These are phyloP conservation scores for Peromyscus aztecus DNA, from an alignment of 2,797 vertebrate species.

Conservation along the genomic window DNA sequence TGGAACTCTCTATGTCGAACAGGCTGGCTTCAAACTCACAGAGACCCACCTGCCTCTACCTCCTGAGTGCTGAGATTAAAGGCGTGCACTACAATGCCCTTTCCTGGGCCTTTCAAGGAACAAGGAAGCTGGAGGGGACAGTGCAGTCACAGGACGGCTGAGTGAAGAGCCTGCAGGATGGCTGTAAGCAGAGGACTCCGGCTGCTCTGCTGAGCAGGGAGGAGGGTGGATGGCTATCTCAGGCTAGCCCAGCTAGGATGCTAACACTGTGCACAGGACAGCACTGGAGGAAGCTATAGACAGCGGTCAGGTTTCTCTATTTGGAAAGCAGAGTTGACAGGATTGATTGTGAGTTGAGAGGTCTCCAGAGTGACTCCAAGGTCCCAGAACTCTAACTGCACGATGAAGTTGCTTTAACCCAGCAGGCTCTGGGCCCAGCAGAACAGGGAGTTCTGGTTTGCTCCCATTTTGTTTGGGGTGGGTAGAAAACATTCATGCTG, in stretches of 20 bases:
- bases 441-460: background rate
- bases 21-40: background rate
- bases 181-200: background rate
- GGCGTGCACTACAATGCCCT: no score
- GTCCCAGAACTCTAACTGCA: background rate
- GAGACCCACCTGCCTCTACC: background rate
- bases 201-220: background rate
- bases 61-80: background rate
- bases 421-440: background rate
- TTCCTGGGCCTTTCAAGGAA: background rate
- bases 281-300: background rate
- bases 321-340: background rate
- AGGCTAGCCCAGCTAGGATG: background rate
- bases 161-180: background rate
- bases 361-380: background rate
- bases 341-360: background rate
- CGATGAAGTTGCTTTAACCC: rapidly evolving
- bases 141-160: background rate
- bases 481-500: background rate
- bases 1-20: background rate
- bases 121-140: background rate
- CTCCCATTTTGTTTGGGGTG: background rate
- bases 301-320: background rate
- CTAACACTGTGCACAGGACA: background rate
- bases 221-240: background rate